These are phyloP conservation scores for Parnassius apollo DNA, from an alignment of 2,888 invertebrate genomes.

Conservation along the genomic window DNA sequence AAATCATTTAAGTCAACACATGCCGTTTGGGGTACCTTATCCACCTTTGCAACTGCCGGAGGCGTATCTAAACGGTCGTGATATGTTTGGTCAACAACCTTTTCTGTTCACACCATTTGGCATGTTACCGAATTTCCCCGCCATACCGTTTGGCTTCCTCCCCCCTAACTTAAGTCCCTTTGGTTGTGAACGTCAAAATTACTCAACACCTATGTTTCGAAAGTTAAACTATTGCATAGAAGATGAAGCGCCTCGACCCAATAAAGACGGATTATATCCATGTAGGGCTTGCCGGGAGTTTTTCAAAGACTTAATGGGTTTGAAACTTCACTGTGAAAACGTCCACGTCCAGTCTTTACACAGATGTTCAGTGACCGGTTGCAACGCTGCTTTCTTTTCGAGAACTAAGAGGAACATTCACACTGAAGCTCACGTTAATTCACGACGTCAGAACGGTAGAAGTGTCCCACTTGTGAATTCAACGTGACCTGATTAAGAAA, in stretches of 20 bases:
- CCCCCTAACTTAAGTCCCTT: slow-evolving; percentile 70
- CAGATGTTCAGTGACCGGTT: slow-evolving; percentile 88
- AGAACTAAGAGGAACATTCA: slow-evolving; percentile 89
- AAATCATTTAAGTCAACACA: slow-evolving; percentile 49
- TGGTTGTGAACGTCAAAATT: slow-evolving; percentile 62
- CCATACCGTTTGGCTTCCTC: slow-evolving; percentile 67
- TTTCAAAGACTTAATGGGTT: slow-evolving; percentile 82
- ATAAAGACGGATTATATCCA: slow-evolving; percentile 84
- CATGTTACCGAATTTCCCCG: slow-evolving; percentile 74
- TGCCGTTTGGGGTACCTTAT: slow-evolving; percentile 60
- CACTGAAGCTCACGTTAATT: slow-evolving; percentile 83
- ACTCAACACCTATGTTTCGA: slow-evolving; percentile 56
- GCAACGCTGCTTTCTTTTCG: slow-evolving; percentile 89
- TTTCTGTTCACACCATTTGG: slow-evolving; percentile 75
- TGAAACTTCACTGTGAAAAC: slow-evolving; percentile 88
- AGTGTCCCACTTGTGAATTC: slow-evolving; percentile 45
- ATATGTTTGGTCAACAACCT: slow-evolving; percentile 70
- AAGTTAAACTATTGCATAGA: slow-evolving; percentile 83
- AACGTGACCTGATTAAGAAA: slow-evolving; percentile 56
- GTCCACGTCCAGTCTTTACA: slow-evolving; percentile 86
- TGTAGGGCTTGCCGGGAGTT: slow-evolving; percentile 86
- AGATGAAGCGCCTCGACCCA: slow-evolving; percentile 84
- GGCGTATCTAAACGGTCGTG: slow-evolving; percentile 63
- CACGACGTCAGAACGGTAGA: slow-evolving; percentile 60
- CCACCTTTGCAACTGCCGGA: slow-evolving; percentile 65